A percentile compares a stretch with the other conserved stretches of the same genome.
These are phyloP conservation scores for Xiphophorus hellerii DNA, from an alignment of 2,113 vertebrate genomes.

Conservation along the genomic window DNA sequence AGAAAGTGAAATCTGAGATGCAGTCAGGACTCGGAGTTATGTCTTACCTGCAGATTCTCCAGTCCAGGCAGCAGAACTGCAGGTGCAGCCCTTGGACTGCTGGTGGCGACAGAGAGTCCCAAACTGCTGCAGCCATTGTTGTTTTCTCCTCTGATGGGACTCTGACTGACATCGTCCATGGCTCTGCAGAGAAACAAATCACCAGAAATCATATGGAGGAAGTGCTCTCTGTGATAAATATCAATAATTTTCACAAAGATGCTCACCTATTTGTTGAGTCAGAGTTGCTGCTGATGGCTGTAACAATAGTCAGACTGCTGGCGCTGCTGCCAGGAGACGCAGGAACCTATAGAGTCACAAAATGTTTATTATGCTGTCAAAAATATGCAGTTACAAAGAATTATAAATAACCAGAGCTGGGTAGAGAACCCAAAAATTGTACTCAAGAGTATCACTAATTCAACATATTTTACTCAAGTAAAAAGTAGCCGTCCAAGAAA, in stretches of 20 bases:
- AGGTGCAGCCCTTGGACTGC: constrained; percentile 82
- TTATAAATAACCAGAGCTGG: too few relatives aligned
- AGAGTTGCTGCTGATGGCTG: constrained; percentile 87
- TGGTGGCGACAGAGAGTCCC: constrained; percentile 78
- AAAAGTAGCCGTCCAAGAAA: too few relatives aligned
- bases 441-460: too few relatives aligned
- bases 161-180: constrained; percentile 87
- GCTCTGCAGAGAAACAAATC: constrained; percentile 72
- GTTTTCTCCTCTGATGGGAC: constrained; percentile 83
- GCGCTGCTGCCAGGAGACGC: constrained; percentile 89
- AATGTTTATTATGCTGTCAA: neutral
- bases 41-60: constrained; percentile 85
- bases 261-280: constrained; percentile 87
- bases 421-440: too few relatives aligned
- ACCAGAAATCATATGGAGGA: too few relatives aligned
- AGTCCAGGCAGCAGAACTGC: constrained; percentile 88
- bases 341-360: constrained; percentile 78
- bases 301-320: constrained; percentile 91
- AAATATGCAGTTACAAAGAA: constrained; percentile 17
- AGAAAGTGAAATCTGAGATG: neutral
- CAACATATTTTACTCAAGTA: too few relatives aligned
- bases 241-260: neutral
- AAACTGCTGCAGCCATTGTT: constrained; percentile 77
- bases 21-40: neutral
- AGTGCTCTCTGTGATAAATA: too few relatives aligned